phyloP scores from a whole-genome alignment of 2,888 invertebrate genomes.

The Drosophila buzzatii region DNA sequence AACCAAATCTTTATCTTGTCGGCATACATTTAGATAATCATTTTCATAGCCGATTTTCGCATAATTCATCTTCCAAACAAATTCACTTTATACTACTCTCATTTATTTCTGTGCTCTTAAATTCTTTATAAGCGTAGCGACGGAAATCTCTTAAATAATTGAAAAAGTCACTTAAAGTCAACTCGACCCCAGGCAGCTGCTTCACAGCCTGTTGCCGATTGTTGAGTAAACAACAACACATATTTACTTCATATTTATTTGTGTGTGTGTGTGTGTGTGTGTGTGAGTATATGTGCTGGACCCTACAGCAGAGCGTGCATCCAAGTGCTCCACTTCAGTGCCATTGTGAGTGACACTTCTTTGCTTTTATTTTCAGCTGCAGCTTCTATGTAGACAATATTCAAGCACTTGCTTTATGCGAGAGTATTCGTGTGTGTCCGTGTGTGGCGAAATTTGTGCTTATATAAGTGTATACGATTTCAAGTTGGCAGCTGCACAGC shows the following conservation, averaged over 20 bases:
- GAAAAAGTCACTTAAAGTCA: constrained; percentile 36
- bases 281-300: constrained; percentile 17
- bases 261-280: background rate
- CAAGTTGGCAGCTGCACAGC: constrained; percentile 36
- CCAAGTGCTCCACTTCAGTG: constrained; percentile 60
- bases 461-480: constrained; percentile 40
- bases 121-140: constrained; percentile 4
- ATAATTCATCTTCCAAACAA: background rate
- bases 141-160: constrained; percentile 33
- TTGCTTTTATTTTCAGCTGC: constrained; percentile 49
- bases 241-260: constrained; percentile 52
- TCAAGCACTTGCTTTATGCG: constrained; percentile 34
- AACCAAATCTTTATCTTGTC: too few relatives aligned
- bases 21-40: background rate
- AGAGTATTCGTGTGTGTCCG: constrained; percentile 17
- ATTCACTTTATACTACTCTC: background rate
- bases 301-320: constrained; percentile 24
- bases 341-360: constrained; percentile 67
- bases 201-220: constrained; percentile 66
- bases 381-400: constrained; percentile 42
- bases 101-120: background rate
- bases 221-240: constrained; percentile 57
- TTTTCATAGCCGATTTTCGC: background rate
- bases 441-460: constrained; percentile 18
- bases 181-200: constrained; percentile 27